Evolutionary conservation across 2,113 vertebrate genomes (phyloP), one percentile per base, ranked within the genome.

Genomic region (Baryphthengus martii): DNA sequence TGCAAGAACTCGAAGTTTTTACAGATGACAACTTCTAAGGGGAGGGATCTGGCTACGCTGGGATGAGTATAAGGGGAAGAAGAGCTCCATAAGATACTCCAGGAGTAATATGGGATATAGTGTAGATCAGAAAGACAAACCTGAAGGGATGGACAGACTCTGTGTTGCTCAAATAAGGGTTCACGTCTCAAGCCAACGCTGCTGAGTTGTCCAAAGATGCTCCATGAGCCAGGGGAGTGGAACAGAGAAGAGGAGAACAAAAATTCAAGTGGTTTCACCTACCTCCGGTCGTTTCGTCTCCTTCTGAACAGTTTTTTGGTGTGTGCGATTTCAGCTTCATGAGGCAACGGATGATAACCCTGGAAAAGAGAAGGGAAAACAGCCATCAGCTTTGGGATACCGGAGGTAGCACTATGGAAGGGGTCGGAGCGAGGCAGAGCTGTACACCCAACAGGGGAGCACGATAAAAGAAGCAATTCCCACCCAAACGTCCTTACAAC

Each of bases 221-320:
- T 67, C 28, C n/a, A 24, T 0, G 8, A 70, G 23, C 17, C 14
- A 13, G 29, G 0, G 31, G 5, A 42, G 1, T 7, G 17, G 1
- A 55, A 8, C 0, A 35, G 21, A 70, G 12, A 35, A 83, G 63
- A 24, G 20, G 14, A 17, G 79, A 47, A 50, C 1, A 2, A 35
- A 44, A 4, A 14, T 9, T 49, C 6, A 26, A 2, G 23, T 25
- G 6, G 35, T 67, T 74, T 68, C 71, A 71, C 98, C 97, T 98
- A 99, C 99, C 99, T 98, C 65, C 99, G 98, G 93, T 99, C 99
- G 17, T 98, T 99, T 91, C 98, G 98, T 86, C 98, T 98, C 91
- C 99, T 98, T 85, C 99, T 98, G 98, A 99, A 99, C 47, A 99
- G 97, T 88, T 99, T 99, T 98, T 99, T 99, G 94, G 99, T 99